A percentile compares a stretch with the other conserved stretches of the same genome.
phyloP scores from a whole-genome alignment of 2,888 invertebrate genomes.

The Tenthredo amoena region DNA sequence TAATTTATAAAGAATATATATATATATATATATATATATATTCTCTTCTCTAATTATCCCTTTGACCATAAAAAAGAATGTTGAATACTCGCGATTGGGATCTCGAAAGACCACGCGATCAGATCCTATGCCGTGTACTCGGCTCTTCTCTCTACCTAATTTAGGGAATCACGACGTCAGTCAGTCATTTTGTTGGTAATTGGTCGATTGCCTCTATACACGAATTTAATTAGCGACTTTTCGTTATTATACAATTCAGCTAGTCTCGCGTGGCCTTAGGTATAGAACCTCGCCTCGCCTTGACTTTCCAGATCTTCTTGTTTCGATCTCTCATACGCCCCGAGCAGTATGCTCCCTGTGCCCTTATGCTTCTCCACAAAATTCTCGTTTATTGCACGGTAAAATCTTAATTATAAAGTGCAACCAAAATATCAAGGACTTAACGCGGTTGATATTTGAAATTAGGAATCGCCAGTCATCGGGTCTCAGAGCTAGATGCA shows the following conservation, averaged over 20 bases:
- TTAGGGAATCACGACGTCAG: conserved; percentile 13
- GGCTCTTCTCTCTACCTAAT: neutral
- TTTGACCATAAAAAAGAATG: conserved; percentile 11
- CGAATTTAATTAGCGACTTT: conserved; percentile 28
- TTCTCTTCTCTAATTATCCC: conserved; percentile 18
- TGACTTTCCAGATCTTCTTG: neutral
- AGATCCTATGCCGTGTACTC: neutral
- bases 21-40: neutral
- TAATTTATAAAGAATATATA: neutral
- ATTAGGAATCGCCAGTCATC: no score
- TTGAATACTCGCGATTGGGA: neutral
- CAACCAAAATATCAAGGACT: neutral
- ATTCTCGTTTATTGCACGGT: neutral
- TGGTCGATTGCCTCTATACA: conserved; percentile 15
- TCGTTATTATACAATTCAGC: neutral
- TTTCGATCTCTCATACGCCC: neutral
- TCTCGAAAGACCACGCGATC: conserved; percentile 10
- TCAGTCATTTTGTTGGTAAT: conserved; percentile 22
- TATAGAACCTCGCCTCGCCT: neutral
- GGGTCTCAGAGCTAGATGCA: no score
- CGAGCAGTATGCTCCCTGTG: neutral
- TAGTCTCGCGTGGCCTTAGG: neutral
- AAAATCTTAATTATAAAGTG: conserved; percentile 26
- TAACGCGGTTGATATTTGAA: no score
- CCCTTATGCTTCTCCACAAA: neutral